Conservation (phyloP, 1,140 invertebrate genomes). For the Hyphantria cunea region DNA sequence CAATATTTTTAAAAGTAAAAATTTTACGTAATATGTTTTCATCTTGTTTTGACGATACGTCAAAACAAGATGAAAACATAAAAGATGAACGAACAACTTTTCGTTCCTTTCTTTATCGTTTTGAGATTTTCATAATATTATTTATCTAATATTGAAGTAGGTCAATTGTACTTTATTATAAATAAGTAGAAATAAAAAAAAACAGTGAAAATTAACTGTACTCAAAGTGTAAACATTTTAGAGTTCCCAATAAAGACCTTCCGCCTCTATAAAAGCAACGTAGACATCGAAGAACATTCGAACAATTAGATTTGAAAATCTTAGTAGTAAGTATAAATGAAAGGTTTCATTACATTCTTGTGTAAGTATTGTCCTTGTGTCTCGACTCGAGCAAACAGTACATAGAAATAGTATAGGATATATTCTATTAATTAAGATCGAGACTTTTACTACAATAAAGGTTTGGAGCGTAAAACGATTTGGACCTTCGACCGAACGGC, state of each 20-base stretch:
- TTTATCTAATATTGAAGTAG: no score
- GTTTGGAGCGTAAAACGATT: conserved; percentile 49
- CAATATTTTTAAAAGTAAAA: conserved; percentile 57
- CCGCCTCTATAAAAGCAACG: background rate
- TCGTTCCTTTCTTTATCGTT: no score
- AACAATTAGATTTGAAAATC: conserved; percentile 30
- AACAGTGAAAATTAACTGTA: no score
- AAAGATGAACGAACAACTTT: no score
- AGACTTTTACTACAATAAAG: conserved; percentile 46
- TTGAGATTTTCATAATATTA: no score
- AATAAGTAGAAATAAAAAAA: no score
- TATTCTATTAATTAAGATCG: conserved; percentile 54
- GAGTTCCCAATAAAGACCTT: no score
- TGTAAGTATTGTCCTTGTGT: conserved; percentile 69
- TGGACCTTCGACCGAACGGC: conserved; percentile 40
- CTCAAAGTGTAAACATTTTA: no score
- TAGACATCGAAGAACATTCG: background rate
- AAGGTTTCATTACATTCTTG: conserved; percentile 79
- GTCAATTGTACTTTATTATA: no score
- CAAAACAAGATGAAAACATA: no score
- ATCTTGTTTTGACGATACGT: no score
- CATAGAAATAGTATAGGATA: conserved; percentile 25
- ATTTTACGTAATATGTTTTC: no score
- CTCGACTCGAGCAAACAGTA: conserved; percentile 29
- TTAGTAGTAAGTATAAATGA: conserved; percentile 75